These are phyloP conservation scores for Latrodectus geometricus DNA, from an alignment of 1,140 invertebrate genomes.

Conservation along the genomic window DNA sequence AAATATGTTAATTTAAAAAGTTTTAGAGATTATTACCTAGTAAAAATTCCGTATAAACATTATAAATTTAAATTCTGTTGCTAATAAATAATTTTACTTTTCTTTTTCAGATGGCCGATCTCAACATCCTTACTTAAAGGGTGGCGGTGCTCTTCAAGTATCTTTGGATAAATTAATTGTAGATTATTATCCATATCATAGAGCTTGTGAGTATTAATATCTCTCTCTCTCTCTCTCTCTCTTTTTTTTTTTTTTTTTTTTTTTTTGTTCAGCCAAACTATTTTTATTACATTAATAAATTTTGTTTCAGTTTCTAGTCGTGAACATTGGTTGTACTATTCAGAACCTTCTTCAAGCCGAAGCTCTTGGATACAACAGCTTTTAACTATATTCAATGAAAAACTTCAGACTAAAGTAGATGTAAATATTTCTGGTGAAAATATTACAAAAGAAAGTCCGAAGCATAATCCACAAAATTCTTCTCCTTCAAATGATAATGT, in stretches of 20 bases:
- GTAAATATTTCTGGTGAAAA: not conserved
- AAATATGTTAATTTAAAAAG: too few relatives aligned
- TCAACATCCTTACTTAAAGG: conserved; percentile 74
- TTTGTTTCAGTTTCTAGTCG: conserved; percentile 76
- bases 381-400: conserved; percentile 67
- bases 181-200: conserved; percentile 97
- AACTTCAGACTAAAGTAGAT: conserved; percentile 48
- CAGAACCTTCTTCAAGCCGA: conserved; percentile 69
- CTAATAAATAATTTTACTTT: conserved; percentile 14
- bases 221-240: not conserved
- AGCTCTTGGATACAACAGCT: conserved; percentile 70
- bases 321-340: conserved; percentile 83
- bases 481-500: conserved; percentile 37
- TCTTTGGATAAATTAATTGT: conserved; percentile 86
- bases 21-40: too few relatives aligned
- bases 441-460: conserved; percentile 41
- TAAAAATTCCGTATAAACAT: too few relatives aligned
- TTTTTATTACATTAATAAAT: conserved; percentile 1
- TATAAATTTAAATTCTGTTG: not conserved
- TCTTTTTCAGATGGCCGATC: conserved; percentile 71
- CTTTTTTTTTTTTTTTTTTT: not conserved
- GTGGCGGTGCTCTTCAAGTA: conserved; percentile 94
- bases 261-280: not conserved
- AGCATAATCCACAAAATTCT: conserved; percentile 18
- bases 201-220: conserved; percentile 75